Conservation (phyloP, 2,113 vertebrate genomes). For the Cinclus mexicanus region DNA sequence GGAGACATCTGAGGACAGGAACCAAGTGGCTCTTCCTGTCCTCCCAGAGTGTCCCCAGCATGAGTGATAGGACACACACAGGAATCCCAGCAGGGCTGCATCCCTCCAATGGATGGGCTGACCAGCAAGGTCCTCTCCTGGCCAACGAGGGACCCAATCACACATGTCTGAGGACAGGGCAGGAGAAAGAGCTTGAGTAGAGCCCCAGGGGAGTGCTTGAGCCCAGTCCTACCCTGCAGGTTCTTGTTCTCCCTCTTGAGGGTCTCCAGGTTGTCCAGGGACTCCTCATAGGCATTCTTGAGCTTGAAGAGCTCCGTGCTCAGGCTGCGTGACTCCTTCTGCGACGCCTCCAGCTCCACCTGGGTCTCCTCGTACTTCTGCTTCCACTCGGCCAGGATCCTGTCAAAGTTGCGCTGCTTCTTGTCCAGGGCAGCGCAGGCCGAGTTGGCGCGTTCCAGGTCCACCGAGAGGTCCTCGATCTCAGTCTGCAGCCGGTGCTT, state of each 20-base stretch:
- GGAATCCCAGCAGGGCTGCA: neutral
- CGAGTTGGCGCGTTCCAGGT: constrained; percentile 87
- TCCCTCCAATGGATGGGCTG: neutral
- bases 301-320: constrained; percentile 94
- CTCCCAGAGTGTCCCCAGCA: neutral
- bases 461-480: constrained; percentile 88
- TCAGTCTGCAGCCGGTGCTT: constrained; percentile 92
- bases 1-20: neutral
- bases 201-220: neutral
- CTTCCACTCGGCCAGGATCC: constrained; percentile 85
- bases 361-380: constrained; percentile 91
- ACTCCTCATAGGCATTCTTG: constrained; percentile 90
- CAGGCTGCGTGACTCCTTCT: constrained; percentile 87
- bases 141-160: neutral
- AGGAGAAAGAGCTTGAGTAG: neutral
- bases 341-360: constrained; percentile 85
- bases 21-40: neutral
- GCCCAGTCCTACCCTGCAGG: constrained; percentile 82
- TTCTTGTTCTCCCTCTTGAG: constrained; percentile 94
- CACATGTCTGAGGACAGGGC: neutral
- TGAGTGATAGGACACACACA: neutral
- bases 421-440: constrained; percentile 87
- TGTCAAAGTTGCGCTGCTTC: constrained; percentile 91
- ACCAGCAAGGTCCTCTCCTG: neutral
- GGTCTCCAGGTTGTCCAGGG: constrained; percentile 88